phyloP scores from a whole-genome alignment of 2,888 invertebrate species.

The Orthosia incerta region DNA sequence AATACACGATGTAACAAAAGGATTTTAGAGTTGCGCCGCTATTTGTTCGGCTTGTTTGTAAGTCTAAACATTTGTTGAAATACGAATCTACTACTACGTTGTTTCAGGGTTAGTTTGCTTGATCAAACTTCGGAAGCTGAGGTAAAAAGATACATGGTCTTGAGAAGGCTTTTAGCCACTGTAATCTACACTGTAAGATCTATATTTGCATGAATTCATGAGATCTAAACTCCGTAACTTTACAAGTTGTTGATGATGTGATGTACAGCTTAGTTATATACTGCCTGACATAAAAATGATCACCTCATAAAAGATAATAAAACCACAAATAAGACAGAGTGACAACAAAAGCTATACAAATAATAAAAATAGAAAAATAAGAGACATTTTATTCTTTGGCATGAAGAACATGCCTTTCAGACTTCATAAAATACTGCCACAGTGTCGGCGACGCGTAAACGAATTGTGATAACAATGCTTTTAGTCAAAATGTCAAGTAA shows the following conservation, averaged over 20 bases:
- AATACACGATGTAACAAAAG: constrained; percentile 66
- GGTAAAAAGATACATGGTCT: constrained; percentile 17
- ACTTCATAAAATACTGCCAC: constrained; percentile 46
- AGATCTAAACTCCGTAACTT: background rate
- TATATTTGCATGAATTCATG: background rate
- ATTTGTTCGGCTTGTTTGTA: constrained; percentile 66
- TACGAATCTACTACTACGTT: constrained; percentile 43
- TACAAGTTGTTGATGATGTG: background rate
- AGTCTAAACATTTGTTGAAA: constrained; percentile 66
- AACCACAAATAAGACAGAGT: constrained; percentile 28
- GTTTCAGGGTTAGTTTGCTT: constrained; percentile 49
- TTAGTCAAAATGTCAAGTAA: constrained; percentile 59
- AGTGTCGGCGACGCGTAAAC: constrained; percentile 51
- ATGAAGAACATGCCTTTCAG: constrained; percentile 52
- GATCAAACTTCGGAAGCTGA: constrained; percentile 40
- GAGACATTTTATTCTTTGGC: constrained; percentile 37
- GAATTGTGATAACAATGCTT: constrained; percentile 57
- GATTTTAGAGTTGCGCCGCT: constrained; percentile 63
- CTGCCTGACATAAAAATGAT: background rate
- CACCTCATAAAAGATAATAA: constrained; percentile 34
- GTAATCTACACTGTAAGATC: constrained; percentile 5
- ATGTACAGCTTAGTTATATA: background rate
- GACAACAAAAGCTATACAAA: constrained; percentile 41
- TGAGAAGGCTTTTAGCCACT: constrained; percentile 9
- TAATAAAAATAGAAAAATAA: constrained; percentile 51